A percentile compares a stretch with the other conserved stretches of the same genome.
Evolutionary conservation across 2,113 vertebrate genomes (phyloP).

Genomic region (Orcinus orca): DNA sequence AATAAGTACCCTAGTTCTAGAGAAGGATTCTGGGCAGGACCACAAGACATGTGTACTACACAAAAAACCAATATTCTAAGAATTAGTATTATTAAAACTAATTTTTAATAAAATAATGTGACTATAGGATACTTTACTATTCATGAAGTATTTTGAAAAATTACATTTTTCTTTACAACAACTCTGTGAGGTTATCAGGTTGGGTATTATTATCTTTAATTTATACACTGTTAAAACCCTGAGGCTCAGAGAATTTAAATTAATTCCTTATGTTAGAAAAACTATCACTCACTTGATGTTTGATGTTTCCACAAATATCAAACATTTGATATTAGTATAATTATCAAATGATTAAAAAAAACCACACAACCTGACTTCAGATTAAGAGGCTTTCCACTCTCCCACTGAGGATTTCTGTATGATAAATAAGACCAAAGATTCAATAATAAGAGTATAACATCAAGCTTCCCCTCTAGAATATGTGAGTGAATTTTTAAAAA

Average conservation of each 20-base stretch:
- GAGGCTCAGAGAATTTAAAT: background rate
- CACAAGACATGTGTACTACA: background rate
- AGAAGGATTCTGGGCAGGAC: background rate
- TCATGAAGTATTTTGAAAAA: background rate
- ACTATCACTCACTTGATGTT: background rate
- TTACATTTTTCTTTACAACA: background rate
- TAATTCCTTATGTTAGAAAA: conserved; percentile 32
- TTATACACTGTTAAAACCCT: background rate
- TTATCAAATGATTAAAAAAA: background rate
- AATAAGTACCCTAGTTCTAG: background rate
- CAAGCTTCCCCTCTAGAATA: background rate
- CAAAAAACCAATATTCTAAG: background rate
- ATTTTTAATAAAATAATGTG: background rate
- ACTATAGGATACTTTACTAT: background rate
- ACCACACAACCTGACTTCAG: background rate
- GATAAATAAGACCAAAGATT: background rate
- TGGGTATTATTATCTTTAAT: background rate
- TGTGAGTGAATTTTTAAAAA: background rate
- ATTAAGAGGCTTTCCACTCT: background rate
- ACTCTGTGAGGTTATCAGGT: background rate
- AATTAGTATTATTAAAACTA: background rate
- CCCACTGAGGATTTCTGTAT: background rate
- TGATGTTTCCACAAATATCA: background rate
- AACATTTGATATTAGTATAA: background rate
- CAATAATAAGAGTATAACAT: background rate